Evolutionary conservation across 2,888 invertebrate species (phyloP).

Genomic region (Mylabris sibirica): DNA sequence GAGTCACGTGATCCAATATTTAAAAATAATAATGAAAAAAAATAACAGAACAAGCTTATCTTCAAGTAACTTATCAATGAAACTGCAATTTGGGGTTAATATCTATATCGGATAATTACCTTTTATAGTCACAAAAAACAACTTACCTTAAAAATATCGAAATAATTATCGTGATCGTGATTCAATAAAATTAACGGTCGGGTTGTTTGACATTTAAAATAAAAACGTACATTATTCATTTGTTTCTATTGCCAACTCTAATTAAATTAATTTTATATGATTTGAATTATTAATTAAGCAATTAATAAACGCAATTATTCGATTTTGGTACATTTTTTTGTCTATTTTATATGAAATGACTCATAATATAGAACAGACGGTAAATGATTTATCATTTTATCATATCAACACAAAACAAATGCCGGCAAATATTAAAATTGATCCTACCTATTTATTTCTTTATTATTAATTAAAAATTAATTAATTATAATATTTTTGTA

Average conservation of each 20-base stretch:
- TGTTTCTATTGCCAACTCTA: not conserved
- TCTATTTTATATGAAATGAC: not conserved
- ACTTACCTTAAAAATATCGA: not conserved
- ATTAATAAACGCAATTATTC: not conserved
- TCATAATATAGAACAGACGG: not conserved
- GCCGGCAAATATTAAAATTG: not conserved
- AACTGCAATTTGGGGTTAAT: not conserved
- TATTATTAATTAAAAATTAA: not conserved
- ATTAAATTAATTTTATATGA: not conserved
- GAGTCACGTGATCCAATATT: not conserved
- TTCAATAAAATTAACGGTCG: not conserved
- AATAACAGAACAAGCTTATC: not conserved
- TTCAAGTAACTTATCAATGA: not conserved
- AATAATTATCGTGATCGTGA: not conserved
- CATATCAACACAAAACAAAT: not conserved
- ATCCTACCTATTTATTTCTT: not conserved
- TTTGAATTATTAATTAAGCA: not conserved
- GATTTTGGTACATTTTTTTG: not conserved
- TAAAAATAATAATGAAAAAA: not conserved
- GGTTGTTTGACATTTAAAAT: not conserved
- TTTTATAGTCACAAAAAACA: not conserved
- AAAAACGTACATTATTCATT: not conserved
- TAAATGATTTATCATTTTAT: not conserved
- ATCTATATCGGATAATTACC: not conserved
- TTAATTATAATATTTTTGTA: not conserved